Evolutionary conservation across 2,888 invertebrate genomes (phyloP).

Genomic region (Hypsopygia costalis): DNA sequence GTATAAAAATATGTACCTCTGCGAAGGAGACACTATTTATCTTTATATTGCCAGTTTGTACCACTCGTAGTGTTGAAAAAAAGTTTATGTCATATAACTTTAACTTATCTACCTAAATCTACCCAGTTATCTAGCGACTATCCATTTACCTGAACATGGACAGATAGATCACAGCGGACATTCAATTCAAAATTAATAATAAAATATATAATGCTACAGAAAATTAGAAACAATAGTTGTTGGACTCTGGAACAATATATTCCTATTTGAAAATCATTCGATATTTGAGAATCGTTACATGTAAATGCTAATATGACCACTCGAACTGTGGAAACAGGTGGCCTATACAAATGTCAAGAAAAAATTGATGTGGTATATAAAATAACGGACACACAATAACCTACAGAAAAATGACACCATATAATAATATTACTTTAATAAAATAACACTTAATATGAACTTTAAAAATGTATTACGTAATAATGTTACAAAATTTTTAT

Average conservation of each 20-base stretch:
- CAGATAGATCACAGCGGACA: slow-evolving; percentile 15
- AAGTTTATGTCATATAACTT: slow-evolving; percentile 1
- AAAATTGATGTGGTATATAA: too few species aligned
- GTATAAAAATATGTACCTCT: slow-evolving; percentile 17
- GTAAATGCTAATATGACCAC: neutral
- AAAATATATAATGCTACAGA: neutral
- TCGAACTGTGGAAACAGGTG: too few species aligned
- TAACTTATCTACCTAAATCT: slow-evolving; percentile 9
- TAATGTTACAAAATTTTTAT: too few species aligned
- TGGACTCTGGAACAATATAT: too few species aligned
- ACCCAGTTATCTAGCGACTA: slow-evolving; percentile 9
- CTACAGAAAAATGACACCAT: too few species aligned
- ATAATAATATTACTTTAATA: too few species aligned
- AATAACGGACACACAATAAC: too few species aligned
- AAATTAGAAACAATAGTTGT: too few species aligned
- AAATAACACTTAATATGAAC: too few species aligned
- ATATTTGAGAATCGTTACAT: neutral
- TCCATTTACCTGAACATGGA: slow-evolving; percentile 14
- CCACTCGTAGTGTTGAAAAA: neutral
- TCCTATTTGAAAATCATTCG: neutral
- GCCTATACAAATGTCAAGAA: too few species aligned
- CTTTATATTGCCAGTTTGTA: neutral
- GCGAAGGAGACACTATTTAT: slow-evolving; percentile 6
- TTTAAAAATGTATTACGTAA: too few species aligned
- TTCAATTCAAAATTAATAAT: slow-evolving; percentile 10